Percentiles rank a stretch among this genome's conserved stretches.
phyloP scores from a whole-genome alignment of 2,888 invertebrate genomes.

The Teinopalpus imperialis region DNA sequence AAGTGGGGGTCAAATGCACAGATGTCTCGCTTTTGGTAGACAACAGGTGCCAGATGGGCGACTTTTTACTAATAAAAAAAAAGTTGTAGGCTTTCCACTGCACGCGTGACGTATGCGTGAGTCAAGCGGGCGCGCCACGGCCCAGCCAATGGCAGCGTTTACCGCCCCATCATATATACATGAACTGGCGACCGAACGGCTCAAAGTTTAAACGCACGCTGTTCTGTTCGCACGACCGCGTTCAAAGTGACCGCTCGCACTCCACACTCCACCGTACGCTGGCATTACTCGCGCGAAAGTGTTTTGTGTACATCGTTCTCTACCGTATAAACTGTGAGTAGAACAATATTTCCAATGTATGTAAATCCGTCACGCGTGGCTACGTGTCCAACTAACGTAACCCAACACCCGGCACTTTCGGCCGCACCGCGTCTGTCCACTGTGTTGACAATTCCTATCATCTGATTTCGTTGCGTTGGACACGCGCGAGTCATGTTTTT shows the following conservation, averaged over 20 bases:
- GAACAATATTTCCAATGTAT: slow-evolving; percentile 32
- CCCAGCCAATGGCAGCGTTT: slow-evolving; percentile 51
- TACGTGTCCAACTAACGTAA: slow-evolving; percentile 12
- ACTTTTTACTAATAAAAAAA: slow-evolving; percentile 39
- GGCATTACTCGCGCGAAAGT: slow-evolving; percentile 47
- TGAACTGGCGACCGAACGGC: slow-evolving; percentile 45
- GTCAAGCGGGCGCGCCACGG: slow-evolving; percentile 59
- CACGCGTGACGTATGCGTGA: slow-evolving; percentile 52
- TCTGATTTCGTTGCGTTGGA: slow-evolving; percentile 13
- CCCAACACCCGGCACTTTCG: not conserved
- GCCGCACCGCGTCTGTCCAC: slow-evolving; percentile 4
- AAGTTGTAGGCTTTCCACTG: slow-evolving; percentile 57
- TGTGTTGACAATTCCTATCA: slow-evolving; percentile 1
- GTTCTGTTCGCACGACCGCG: slow-evolving; percentile 54
- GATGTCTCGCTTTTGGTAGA: slow-evolving; percentile 16
- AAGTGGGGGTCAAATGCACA: slow-evolving; percentile 18
- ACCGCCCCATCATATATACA: slow-evolving; percentile 63
- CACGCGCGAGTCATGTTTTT: slow-evolving; percentile 2
- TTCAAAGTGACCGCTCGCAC: slow-evolving; percentile 35
- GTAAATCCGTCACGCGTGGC: slow-evolving; percentile 20
- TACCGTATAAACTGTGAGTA: slow-evolving; percentile 59
- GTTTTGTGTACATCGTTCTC: slow-evolving; percentile 42
- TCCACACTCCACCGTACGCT: slow-evolving; percentile 30
- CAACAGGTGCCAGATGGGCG: slow-evolving; percentile 22
- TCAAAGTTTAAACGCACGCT: slow-evolving; percentile 58